Evolutionary conservation across 2,888 invertebrate species (phyloP).

Genomic region (Clivina fossor): DNA sequence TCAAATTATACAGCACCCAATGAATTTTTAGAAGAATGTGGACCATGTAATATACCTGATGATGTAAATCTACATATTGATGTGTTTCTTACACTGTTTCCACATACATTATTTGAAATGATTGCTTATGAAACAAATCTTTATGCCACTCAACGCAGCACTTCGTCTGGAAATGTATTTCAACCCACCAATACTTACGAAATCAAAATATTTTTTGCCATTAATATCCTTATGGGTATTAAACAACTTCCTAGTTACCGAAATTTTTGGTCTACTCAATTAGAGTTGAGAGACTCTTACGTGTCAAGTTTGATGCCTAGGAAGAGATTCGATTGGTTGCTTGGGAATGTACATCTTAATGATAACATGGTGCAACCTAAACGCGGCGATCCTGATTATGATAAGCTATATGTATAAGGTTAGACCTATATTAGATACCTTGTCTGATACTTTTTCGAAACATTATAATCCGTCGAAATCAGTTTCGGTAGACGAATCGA

Average conservation of each 20-base stretch:
- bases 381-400: slow-evolving; percentile 36
- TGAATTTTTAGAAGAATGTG: too few relatives aligned
- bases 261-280: neutral
- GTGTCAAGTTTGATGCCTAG: neutral
- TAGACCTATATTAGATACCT: slow-evolving; percentile 35
- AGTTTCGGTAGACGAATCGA: slow-evolving; percentile 39
- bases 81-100: neutral
- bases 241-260: neutral
- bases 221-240: slow-evolving; percentile 4
- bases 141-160: neutral
- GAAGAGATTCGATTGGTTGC: neutral
- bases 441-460: slow-evolving; percentile 33
- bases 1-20: too few relatives aligned
- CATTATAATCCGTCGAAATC: slow-evolving; percentile 31
- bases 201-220: slow-evolving; percentile 3
- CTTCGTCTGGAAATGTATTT: neutral
- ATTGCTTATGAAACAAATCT: slow-evolving; percentile 3
- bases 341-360: slow-evolving; percentile 36
- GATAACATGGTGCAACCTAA: slow-evolving; percentile 38
- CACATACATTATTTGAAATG: neutral
- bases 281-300: neutral
- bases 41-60: neutral
- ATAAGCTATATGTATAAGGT: slow-evolving; percentile 42
- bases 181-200: neutral
- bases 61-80: neutral